Percentiles rank a stretch among this genome's conserved stretches.
Evolutionary conservation across 2,888 invertebrate genomes (phyloP).

Genomic region (Dolichomitus sp.): DNA sequence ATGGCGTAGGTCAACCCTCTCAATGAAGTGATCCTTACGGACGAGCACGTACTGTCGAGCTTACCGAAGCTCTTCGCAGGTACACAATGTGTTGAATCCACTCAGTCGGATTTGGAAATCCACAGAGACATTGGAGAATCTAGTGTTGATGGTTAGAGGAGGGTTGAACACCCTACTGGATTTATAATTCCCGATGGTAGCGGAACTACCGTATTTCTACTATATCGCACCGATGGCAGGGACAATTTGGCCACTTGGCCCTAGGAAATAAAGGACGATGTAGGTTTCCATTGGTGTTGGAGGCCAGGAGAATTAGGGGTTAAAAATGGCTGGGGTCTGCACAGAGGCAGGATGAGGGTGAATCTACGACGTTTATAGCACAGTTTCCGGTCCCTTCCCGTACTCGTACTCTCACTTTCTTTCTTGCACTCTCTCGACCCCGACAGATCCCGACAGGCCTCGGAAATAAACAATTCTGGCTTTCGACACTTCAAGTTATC

Average conservation of each 20-base stretch:
- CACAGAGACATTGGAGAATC: slow-evolving; percentile 7
- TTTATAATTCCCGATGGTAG: slow-evolving; percentile 45
- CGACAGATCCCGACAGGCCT: background rate
- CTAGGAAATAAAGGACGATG: slow-evolving; percentile 24
- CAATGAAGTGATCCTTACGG: slow-evolving; percentile 39
- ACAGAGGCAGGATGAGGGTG: slow-evolving; percentile 11
- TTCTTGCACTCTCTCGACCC: slow-evolving; percentile 13
- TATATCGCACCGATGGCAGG: slow-evolving; percentile 7
- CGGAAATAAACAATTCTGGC: slow-evolving; percentile 52
- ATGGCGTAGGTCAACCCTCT: slow-evolving; percentile 5
- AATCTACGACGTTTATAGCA: slow-evolving; percentile 39
- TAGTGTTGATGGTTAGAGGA: background rate
- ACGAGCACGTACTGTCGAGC: slow-evolving; percentile 54
- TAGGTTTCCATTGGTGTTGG: slow-evolving; percentile 5
- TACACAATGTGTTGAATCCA: slow-evolving; percentile 34
- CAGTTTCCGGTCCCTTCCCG: slow-evolving; percentile 16
- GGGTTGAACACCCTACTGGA: slow-evolving; percentile 12
- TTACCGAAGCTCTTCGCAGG: slow-evolving; percentile 45
- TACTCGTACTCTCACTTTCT: slow-evolving; percentile 22
- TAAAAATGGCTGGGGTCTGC: slow-evolving; percentile 26
- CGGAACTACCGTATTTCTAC: slow-evolving; percentile 19
- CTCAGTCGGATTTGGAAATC: slow-evolving; percentile 28
- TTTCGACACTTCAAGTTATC: slow-evolving; percentile 20
- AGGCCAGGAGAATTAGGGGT: slow-evolving; percentile 15
- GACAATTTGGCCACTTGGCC: slow-evolving; percentile 46